Evolutionary conservation across 2,888 invertebrate species (phyloP), one percentile per base, ranked within the genome.

Genomic region (Rosalia funebris): DNA sequence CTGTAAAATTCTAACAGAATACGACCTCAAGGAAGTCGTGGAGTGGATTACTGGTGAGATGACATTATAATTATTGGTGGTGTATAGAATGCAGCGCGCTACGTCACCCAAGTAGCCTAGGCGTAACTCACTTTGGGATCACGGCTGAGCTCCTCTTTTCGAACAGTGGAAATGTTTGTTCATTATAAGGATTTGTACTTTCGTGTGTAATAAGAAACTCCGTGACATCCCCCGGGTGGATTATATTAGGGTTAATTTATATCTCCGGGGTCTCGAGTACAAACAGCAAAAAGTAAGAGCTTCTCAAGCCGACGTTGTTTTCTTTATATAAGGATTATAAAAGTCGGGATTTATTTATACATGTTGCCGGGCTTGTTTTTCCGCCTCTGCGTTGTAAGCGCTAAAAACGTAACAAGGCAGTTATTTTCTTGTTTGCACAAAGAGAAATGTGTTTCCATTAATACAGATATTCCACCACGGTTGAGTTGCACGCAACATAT

Each of bases 161-260:
- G 45, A n/a, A 46, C 34, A 5, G 20, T 31, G 9, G 55, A 25
- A 45, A 45, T 55, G 55, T 46, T 55, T 55, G 55, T 55, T 55
- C 44, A 46, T 55, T 55, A 55, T 45, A 36, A 44, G 45, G 55
- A 55, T 55, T 55, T 55, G 55, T 55, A 36, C 45, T 55, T 55
- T 12, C 42, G 44, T 31, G 11, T 36, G 55, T 34, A 45, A 55
- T 55, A 55, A 55, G 44, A 45, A 45, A 44, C 41, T 37, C 34
- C 15, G 50, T 39, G 50, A 50, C 39, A 20, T 50, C 50, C 15
- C 50, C 39, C 5, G 34, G 50, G 50, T 50, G 50, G 50, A 56
- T 60, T 52, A 60, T 50, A 60, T 60, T 55, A 56, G 39, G 50
- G 56, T 60, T 56, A 56, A 60, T 60, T 56, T 56, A 60, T 61